Conservation (phyloP, 2,888 invertebrate species). For the Phasia obesa region DNA sequence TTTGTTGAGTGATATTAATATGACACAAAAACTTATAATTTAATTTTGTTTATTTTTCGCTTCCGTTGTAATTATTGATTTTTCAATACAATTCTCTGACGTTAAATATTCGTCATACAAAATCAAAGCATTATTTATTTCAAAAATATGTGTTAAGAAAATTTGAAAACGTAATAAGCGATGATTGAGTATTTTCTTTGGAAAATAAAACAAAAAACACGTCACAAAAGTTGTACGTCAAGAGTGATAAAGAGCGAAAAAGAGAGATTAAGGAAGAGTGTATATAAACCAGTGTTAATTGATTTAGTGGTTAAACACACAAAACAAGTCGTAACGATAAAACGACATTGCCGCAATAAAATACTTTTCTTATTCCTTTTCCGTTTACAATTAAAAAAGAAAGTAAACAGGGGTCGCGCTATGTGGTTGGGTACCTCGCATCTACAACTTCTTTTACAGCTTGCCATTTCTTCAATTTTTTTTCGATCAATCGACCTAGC, state of each 20-base stretch:
- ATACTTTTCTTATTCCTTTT: no score
- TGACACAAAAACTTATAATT: slow-evolving; percentile 53
- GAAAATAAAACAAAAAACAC: slow-evolving; percentile 23
- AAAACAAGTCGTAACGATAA: not conserved
- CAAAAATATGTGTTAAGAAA: slow-evolving; percentile 1
- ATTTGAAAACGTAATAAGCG: slow-evolving; percentile 39
- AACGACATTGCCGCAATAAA: not conserved
- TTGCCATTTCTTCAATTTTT: no score
- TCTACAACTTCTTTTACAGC: no score
- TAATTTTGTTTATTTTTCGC: slow-evolving; percentile 4
- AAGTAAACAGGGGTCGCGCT: no score
- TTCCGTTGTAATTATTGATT: slow-evolving; percentile 41
- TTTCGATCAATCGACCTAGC: no score
- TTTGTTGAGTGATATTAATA: slow-evolving; percentile 42
- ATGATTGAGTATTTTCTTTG: slow-evolving; percentile 52
- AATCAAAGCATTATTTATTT: slow-evolving; percentile 28
- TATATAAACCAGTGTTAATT: slow-evolving; percentile 38
- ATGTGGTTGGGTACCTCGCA: no score
- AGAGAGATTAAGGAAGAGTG: not conserved
- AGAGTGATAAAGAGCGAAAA: not conserved
- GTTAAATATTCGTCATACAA: slow-evolving; percentile 2
- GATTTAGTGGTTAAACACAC: slow-evolving; percentile 53
- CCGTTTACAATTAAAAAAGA: no score
- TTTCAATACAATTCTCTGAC: slow-evolving; percentile 12
- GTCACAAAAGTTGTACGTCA: slow-evolving; percentile 28